Evolutionary conservation across 2,888 invertebrate species (phyloP), one percentile per base, ranked within the genome.

Genomic region (Glaucopsyche alexis): DNA sequence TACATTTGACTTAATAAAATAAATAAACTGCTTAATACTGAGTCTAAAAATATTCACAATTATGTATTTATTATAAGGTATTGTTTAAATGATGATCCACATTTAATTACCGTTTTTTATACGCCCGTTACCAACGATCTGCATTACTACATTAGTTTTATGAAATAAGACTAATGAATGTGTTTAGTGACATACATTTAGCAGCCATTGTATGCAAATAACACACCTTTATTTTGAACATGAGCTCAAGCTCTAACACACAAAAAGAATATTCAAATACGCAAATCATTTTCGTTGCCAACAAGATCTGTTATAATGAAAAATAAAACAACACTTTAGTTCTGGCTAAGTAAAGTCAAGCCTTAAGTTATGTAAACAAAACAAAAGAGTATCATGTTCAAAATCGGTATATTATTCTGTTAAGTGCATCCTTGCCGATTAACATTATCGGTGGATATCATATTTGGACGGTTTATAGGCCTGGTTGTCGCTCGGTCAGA

Each of bases 121-220:
- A 0, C 38, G 60, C 60, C 29, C 60, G 60, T 9, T 11, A 47
- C 29, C 29, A 11, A 29, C 29, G 29, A 60, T 38, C 60, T 29
- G 29, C 29, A 29, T 60, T 38, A 50, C 50, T 50, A 60, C 60
- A 60, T 60, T 60, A 60, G 13, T 60, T 55, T 60, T 29, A 60
- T 60, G 60, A 60, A 60, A 60, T 29, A 60, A 60, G 13, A 60
- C 60, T 60, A 60, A 60, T 60, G 60, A 38, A 38, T 60, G 38
- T 60, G 60, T 60, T 60, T 60, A 13, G 60, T 60, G 60, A 60
- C 60, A 60, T 38, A 60, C 29, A 60, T 60, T 60, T 60, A 29
- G 60, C 60, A 13, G 60, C 29, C 29, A 60, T 60, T 60, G 60
- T 60, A 60, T 60, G 60, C 60, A 60, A 60, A 60, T 60, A 29